Base-by-base conservation (phyloP, 2,113 vertebrate species). In the Pipra filicauda region DNA sequence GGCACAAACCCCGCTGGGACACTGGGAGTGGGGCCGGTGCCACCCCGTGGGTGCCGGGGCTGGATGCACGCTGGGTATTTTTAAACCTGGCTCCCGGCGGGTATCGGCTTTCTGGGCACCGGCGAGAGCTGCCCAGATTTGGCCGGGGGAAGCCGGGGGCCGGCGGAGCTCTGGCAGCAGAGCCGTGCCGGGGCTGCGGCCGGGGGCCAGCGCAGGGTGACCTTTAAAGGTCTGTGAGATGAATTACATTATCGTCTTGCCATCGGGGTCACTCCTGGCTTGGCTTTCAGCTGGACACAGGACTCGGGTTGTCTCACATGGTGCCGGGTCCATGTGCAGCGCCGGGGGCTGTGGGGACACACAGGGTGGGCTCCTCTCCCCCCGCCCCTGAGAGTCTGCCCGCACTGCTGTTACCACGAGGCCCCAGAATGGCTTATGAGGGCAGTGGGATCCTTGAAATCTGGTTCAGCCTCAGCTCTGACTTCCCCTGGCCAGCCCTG, bases 161-260 rank as follows among this genome's bases (percentile, higher is more conserved):
- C 4, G 7, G 59, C 23, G 27, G 17, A 43, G 71, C 91, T 73
- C 86, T 88, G 93, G 88, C 88, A 48, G 85, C 33, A 2, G 72
- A 15, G 75, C 89, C 9, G 35, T 59, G 92, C 79, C 58, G 46
- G 79, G 69, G n/a, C 55, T 26, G 48, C 24, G 8, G 93, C 78
- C 3, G 5, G 37, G 67, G 91, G 70, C 92, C 92, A 88, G 88
- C 3, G 7, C 78, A 35, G 23, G 4, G 30, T 96, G 96, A 94
- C 94, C 95, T 97, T 96, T 97, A 97, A 97, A 97, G 97, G 97
- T 96, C 97, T 95, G 82, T 2, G 12, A 96, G 93, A 95, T 95
- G 96, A 79, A 70, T 95, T 93, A 94, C 96, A 92, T 88, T 87
- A 95, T 96, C 89, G 1, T 59, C 94, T 95, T 95, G 93, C 80